Evolutionary conservation across 92 coral and sea anemone genomes (phyloP).

Genomic region (Phymanthus crucifer): DNA sequence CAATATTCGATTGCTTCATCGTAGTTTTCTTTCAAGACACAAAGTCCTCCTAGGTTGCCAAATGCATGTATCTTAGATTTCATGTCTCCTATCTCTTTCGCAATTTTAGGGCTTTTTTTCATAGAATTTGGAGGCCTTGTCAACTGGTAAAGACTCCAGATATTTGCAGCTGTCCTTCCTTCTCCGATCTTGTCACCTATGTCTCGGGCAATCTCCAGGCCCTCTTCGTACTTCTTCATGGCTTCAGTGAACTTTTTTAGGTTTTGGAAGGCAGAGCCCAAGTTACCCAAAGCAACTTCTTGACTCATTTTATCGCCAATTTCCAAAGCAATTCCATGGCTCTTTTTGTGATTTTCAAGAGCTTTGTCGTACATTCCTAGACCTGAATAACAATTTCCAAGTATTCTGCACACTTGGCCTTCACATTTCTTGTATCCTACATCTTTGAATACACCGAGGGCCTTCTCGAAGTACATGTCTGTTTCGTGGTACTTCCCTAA

Average conservation of each 20-base stretch:
- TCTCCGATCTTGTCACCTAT: background rate
- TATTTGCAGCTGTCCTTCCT: background rate
- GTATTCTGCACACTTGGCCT: background rate
- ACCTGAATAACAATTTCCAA: background rate
- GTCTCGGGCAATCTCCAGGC: background rate
- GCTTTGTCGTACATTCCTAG: background rate
- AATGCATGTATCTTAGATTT: background rate
- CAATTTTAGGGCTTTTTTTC: conserved; percentile 3
- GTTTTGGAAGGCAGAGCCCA: background rate
- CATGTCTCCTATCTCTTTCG: background rate
- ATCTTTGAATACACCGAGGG: background rate
- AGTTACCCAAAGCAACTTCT: background rate
- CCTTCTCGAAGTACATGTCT: background rate
- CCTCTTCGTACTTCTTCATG: background rate
- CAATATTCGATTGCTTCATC: conserved; percentile 13
- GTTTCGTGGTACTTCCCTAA: background rate
- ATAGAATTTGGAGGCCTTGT: background rate
- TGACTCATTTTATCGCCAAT: background rate
- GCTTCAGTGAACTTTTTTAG: background rate
- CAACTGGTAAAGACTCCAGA: background rate
- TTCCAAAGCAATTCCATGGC: background rate
- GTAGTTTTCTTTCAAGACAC: background rate
- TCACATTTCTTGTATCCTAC: background rate
- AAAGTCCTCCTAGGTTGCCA: conserved; percentile 4
- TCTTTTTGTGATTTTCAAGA: background rate